Evolutionary conservation across 2,113 vertebrate species (phyloP).

Genomic region (Malurus cyaneus): DNA sequence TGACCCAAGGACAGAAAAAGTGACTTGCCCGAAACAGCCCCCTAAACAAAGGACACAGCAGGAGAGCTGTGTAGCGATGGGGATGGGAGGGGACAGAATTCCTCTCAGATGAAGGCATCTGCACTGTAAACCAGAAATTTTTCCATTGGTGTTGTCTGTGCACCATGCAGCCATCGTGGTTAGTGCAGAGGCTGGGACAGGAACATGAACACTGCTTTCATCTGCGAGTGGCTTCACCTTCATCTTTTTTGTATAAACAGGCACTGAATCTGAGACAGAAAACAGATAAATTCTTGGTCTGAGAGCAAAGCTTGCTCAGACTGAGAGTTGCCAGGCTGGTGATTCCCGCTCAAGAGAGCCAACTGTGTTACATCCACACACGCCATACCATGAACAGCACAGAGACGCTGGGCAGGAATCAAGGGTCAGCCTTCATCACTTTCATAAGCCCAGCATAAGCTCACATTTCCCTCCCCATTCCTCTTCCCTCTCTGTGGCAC

Average conservation of each 20-base stretch:
- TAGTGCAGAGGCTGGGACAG: not conserved
- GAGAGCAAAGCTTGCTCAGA: not conserved
- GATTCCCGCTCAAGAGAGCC: rapidly evolving
- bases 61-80: rapidly evolving
- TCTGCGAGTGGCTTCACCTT: not conserved
- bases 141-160: not conserved
- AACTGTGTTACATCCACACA: rapidly evolving
- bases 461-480: rapidly evolving
- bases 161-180: too few relatives aligned
- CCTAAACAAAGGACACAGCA: not conserved
- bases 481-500: not conserved
- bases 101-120: not conserved
- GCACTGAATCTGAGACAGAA: not conserved
- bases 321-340: not conserved
- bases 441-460: not conserved
- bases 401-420: not conserved
- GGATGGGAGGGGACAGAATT: not conserved
- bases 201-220: not conserved
- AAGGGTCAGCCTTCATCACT: not conserved
- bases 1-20: not conserved
- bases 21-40: not conserved
- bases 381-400: rapidly evolving
- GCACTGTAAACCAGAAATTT: rapidly evolving
- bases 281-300: not conserved
- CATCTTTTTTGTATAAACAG: not conserved